These are phyloP conservation scores for Poecilia gillii DNA, from an alignment of 2,797 vertebrate species.

Conservation along the genomic window DNA sequence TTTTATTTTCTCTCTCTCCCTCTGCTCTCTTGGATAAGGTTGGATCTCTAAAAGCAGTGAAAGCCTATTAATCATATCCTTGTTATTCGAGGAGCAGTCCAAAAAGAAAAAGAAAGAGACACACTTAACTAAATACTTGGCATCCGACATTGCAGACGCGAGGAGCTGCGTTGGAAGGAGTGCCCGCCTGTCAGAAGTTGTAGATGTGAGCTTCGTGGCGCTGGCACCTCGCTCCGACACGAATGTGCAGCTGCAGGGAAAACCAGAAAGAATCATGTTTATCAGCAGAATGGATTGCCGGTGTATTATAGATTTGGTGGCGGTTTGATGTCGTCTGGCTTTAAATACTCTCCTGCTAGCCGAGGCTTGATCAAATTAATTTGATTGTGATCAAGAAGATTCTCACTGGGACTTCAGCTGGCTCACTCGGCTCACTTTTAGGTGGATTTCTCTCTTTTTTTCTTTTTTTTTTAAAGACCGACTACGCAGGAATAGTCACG, in stretches of 20 bases:
- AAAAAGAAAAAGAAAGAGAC: constrained; percentile 26
- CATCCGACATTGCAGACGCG: constrained; percentile 18
- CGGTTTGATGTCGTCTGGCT: not conserved
- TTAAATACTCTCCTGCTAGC: not conserved
- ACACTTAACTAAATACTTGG: constrained; percentile 39
- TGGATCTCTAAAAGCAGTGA: constrained; percentile 34
- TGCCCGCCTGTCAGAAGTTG: constrained; percentile 36
- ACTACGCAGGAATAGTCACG: not conserved
- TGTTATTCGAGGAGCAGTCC: constrained; percentile 40
- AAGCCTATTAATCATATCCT: constrained; percentile 38
- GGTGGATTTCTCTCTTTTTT: not conserved
- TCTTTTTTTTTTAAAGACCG: not conserved
- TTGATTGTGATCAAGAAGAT: not conserved
- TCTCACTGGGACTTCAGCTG: not conserved
- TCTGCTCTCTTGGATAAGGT: constrained; percentile 22
- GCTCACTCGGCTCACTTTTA: not conserved
- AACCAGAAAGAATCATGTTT: not conserved
- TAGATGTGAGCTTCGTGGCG: constrained; percentile 2
- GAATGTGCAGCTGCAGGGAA: not conserved
- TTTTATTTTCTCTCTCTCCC: not conserved
- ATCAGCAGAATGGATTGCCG: not conserved
- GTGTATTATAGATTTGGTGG: not conserved
- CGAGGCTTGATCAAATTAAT: not conserved
- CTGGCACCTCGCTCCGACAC: constrained; percentile 2
- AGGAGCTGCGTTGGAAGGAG: constrained; percentile 22